Evolutionary conservation across 2,797 vertebrate species (phyloP), one percentile per base, ranked within the genome.

Genomic region (Esox lucius): DNA sequence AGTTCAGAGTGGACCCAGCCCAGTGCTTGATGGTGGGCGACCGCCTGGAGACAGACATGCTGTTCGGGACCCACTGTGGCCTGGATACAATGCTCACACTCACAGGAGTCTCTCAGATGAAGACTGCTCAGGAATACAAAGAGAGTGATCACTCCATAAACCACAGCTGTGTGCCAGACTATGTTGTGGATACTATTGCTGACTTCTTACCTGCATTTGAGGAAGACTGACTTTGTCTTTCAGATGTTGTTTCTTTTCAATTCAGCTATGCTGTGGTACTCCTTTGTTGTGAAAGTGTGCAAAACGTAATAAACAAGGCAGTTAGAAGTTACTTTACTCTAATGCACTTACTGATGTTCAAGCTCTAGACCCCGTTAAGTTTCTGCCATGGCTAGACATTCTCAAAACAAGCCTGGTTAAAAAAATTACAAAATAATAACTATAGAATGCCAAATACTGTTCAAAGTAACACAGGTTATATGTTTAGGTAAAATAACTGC

Each of bases 1-100:
- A 93, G 68, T 95, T 94, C 24, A 88, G 84, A 0, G 80, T 96
- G 19, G 93, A 96, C 87, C 95, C 95, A 0, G 81, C 91, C 42
- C 90, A 83, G 81, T 94, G 85, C 1, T 91, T 96, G 68, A 96
- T 96, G 95, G 91, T 96, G 71, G 95, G 95, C 0, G 95, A 96
- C 86, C 94, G 95, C 4, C 91, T 96, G 91, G 95, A 96, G 87
- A 96, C 95, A 35, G 95, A 96, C 83, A 93, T 96, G 85, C 93
- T 95, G 72, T 96, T 96, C 3, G 95, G 95, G 84, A 91, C 93
- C 88, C 94, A 94, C 93, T 96, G 95, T 26, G 94, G 94, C 72
- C 91, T 96, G 78, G 91, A 93, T 80, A 95, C 95, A 7, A 90
- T 96, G 80, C 94, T 96, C 83, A 95, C 94, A 0, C 92, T 96